Evolutionary conservation across 2,888 invertebrate genomes (phyloP), one percentile per base, ranked within the genome.

Genomic region (Sturmia bella): DNA sequence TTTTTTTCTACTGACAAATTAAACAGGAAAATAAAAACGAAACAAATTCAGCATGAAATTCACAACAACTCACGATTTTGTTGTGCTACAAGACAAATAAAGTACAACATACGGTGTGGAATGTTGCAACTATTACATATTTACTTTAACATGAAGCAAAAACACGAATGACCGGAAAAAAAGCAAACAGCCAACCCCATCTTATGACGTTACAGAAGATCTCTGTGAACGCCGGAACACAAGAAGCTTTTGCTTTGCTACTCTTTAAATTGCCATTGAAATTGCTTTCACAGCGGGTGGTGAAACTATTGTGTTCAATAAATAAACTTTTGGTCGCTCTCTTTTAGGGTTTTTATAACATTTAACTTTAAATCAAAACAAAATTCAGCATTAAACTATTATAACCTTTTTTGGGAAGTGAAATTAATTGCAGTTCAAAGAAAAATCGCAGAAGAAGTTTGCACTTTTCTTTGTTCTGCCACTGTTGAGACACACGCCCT

Each of bases 251-350:
- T 68, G 57, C 59, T 75, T 75, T 66, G 41, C 57, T 80, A 17
- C 39, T n/a, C n/a, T 54, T 37, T 61, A 74, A 77, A 74, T 64
- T 64, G 63, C 64, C 69, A 78, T 70, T 70, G 43, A 70, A 77
- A 82, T 77, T 70, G 74, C 64, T 64, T 77, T 82, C 77, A 52
- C 77, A 77, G 77, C 77, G 45, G 81, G 81, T 64, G 77, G 32
- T 69, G 45, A 57, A 74, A 59, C 63, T 77, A 50, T 70, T 70
- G 50, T 66, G 50, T 66, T 57, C 56, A 45, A 19, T 1, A 3
- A 0, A 3, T 0, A 64, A 64, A 43, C 15, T 39, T 32, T 32
- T 32, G 32, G 32, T 32, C 32, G 9, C 3, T 13, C 39, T 66
- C 9, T n/a, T 17, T 13, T 27, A 4, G 27, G 3, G 3, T 27